A percentile compares a stretch with the other conserved stretches of the same genome.
Evolutionary conservation across 2,797 vertebrate genomes (phyloP).

Genomic region (Mareca penelope): DNA sequence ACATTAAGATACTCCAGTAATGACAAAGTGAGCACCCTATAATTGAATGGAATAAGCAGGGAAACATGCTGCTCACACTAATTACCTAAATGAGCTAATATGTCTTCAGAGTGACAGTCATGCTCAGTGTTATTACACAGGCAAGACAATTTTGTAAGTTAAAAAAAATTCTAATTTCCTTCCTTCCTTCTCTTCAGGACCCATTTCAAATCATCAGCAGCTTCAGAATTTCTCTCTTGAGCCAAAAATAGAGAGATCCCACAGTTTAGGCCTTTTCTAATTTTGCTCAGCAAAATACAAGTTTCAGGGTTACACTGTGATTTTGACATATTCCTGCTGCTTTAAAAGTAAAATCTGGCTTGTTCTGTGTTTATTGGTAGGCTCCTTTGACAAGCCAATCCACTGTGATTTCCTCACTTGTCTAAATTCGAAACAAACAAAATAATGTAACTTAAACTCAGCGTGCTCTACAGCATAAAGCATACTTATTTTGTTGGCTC

Average conservation of each 20-base stretch:
- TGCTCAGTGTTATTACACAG: constrained; percentile 80
- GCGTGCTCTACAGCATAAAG: background rate
- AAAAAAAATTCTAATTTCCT: constrained; percentile 72
- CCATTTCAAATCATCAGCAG: constrained; percentile 70
- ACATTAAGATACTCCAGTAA: constrained; percentile 91
- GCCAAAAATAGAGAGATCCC: constrained; percentile 68
- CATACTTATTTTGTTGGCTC: constrained; percentile 41
- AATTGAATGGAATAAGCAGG: constrained; percentile 90
- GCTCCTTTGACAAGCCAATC: background rate
- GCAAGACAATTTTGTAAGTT: constrained; percentile 75
- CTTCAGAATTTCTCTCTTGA: constrained; percentile 71
- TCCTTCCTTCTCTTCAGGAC: constrained; percentile 69
- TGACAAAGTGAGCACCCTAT: constrained; percentile 86
- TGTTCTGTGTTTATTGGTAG: background rate
- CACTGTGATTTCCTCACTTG: background rate
- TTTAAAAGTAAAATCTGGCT: background rate
- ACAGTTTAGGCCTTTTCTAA: constrained; percentile 41
- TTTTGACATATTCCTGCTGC: background rate
- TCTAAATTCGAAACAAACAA: background rate
- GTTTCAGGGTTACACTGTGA: background rate
- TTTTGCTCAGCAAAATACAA: background rate
- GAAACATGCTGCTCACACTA: constrained; percentile 85
- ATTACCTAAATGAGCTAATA: constrained; percentile 89
- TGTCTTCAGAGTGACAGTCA: constrained; percentile 84
- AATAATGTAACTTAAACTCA: constrained; percentile 34